A percentile compares a stretch with the other conserved stretches of the same genome.
These are phyloP conservation scores for Lomographa bimaculata DNA, from an alignment of 2,888 invertebrate species.

Conservation along the genomic window DNA sequence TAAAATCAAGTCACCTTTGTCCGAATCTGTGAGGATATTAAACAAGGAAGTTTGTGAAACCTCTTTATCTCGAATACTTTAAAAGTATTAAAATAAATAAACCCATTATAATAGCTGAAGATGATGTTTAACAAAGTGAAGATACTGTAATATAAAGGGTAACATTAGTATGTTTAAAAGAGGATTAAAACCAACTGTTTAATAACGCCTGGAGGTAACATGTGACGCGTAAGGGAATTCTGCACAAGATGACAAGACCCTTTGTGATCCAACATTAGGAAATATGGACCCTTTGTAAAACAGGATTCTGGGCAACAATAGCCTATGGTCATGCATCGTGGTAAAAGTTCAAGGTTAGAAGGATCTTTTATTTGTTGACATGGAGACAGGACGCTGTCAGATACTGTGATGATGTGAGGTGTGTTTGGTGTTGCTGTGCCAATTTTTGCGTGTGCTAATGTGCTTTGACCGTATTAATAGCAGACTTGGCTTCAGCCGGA, in stretches of 20 bases:
- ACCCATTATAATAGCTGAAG: slow-evolving; percentile 3
- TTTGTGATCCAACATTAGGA: slow-evolving; percentile 6
- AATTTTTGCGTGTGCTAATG: too few relatives aligned
- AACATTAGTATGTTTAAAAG: neutral
- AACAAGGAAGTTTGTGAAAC: too few relatives aligned
- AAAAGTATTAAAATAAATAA: too few relatives aligned
- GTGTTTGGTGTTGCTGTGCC: neutral
- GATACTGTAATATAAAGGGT: slow-evolving; percentile 1
- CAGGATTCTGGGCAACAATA: slow-evolving; percentile 23
- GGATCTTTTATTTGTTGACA: slow-evolving; percentile 3
- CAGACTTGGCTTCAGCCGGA: too few relatives aligned
- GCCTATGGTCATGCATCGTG: slow-evolving; percentile 15
- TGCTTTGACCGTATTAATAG: too few relatives aligned
- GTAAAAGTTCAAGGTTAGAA: slow-evolving; percentile 23
- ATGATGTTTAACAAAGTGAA: neutral
- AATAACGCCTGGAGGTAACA: slow-evolving; percentile 12
- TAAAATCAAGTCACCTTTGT: too few relatives aligned
- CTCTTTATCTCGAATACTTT: too few relatives aligned
- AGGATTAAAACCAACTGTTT: slow-evolving; percentile 2
- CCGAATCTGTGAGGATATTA: too few relatives aligned
- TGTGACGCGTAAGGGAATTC: slow-evolving; percentile 26
- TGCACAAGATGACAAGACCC: slow-evolving; percentile 5
- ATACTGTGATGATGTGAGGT: neutral
- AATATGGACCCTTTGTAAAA: slow-evolving; percentile 14
- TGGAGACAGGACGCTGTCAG: neutral